phyloP scores from a whole-genome alignment of 2,113 vertebrate genomes.

The Apodemus sylvaticus region DNA sequence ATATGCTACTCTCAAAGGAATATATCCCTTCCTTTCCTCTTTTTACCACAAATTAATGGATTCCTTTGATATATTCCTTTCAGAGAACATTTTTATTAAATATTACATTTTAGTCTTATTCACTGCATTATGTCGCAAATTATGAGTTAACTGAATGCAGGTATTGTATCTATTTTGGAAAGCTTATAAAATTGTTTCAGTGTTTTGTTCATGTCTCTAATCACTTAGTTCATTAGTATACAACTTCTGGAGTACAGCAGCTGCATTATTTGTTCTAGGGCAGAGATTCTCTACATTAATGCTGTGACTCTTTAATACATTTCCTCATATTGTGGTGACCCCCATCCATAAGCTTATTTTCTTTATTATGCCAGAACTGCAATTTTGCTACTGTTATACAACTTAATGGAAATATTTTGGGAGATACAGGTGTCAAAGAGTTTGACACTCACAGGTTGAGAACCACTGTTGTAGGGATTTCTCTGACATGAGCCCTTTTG shows the following conservation, averaged over 20 bases:
- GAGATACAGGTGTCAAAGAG: background rate
- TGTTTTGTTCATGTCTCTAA: background rate
- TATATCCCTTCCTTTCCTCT: background rate
- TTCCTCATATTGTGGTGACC: background rate
- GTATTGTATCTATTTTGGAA: background rate
- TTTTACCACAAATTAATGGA: background rate
- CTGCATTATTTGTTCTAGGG: conserved; percentile 14
- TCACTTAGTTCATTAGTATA: background rate
- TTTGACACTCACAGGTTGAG: background rate
- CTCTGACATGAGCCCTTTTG: conserved; percentile 18
- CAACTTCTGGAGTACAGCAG: background rate
- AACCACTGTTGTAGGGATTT: background rate
- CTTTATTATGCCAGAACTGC: background rate
- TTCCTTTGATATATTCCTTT: background rate
- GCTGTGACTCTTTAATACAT: background rate
- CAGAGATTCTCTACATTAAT: background rate
- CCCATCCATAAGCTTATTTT: background rate
- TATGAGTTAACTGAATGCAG: background rate
- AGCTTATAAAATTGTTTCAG: background rate
- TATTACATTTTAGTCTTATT: background rate
- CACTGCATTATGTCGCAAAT: background rate
- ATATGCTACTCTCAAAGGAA: background rate
- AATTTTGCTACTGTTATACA: background rate
- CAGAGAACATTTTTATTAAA: background rate
- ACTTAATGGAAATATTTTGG: background rate